These are phyloP conservation scores for Scelioninae gen. 2 DNA, from an alignment of 2,888 invertebrate genomes.

Conservation along the genomic window DNA sequence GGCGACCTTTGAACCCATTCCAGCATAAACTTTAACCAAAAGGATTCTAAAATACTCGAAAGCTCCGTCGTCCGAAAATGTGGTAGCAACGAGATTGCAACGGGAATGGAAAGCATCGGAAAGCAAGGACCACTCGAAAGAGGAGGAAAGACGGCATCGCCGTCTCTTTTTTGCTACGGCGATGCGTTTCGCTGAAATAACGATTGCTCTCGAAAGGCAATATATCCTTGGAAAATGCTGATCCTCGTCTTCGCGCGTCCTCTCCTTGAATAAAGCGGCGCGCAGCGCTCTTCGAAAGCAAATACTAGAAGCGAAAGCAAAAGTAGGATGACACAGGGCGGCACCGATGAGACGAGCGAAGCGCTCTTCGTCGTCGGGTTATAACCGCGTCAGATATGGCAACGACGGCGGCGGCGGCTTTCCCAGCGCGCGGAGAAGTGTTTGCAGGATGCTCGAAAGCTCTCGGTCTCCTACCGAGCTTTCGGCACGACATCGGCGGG, in stretches of 20 bases:
- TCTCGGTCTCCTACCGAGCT: conserved; percentile 68
- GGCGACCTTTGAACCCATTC: conserved; percentile 19
- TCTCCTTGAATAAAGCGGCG: conserved; percentile 64
- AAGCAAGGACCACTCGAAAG: conserved; percentile 33
- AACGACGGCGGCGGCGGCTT: conserved; percentile 64
- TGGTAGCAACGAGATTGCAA: conserved; percentile 21
- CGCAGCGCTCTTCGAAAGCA: conserved; percentile 66
- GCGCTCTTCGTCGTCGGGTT: conserved; percentile 51
- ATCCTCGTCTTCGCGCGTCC: conserved; percentile 61
- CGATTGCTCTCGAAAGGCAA: conserved; percentile 62
- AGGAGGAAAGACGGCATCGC: conserved; percentile 10
- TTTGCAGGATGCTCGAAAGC: conserved; percentile 75
- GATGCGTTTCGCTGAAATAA: conserved; percentile 62
- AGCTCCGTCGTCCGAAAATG: conserved; percentile 5
- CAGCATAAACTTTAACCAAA: conserved; percentile 10
- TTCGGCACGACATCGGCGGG: conserved; percentile 56
- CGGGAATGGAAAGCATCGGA: conserved; percentile 4
- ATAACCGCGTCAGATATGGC: conserved; percentile 46
- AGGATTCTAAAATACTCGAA: conserved; percentile 26
- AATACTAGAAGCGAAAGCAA: conserved; percentile 68
- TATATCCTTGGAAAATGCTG: conserved; percentile 66
- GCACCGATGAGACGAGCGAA: conserved; percentile 55
- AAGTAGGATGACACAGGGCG: conserved; percentile 66
- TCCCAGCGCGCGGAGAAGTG: conserved; percentile 68
- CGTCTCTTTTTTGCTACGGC: conserved; percentile 23